Conservation (phyloP, 2,113 vertebrate species). For the Tauraco erythrolophus region DNA sequence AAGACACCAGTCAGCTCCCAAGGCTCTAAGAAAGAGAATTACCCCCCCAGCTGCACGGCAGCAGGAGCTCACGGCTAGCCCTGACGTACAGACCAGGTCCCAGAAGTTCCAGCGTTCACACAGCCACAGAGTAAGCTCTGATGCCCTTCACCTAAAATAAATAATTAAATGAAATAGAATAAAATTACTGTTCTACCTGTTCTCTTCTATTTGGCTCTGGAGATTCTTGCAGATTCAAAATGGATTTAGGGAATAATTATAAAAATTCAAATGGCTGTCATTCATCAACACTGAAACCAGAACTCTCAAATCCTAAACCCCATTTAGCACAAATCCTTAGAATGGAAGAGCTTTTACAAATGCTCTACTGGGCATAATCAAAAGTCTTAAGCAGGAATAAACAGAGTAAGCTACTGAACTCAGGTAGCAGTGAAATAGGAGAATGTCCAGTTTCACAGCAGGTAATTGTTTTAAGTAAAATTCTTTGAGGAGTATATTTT, state of each 20-base stretch:
- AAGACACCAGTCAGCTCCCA: neutral
- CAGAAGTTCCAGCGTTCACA: neutral
- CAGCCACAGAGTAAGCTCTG: neutral
- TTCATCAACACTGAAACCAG: neutral
- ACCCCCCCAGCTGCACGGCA: accelerated
- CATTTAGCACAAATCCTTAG: neutral
- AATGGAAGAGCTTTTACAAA: neutral
- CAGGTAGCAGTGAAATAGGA: neutral
- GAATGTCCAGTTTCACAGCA: neutral
- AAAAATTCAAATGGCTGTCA: constrained; percentile 1
- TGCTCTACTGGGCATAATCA: neutral
- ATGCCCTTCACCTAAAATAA: neutral
- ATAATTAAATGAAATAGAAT: neutral
- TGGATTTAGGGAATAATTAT: constrained; percentile 24
- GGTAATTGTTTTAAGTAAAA: neutral
- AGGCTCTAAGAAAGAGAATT: neutral
- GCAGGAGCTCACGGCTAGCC: neutral
- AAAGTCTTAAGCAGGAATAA: neutral
- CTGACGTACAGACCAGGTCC: neutral
- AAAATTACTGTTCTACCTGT: neutral
- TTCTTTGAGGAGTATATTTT: neutral
- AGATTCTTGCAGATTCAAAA: neutral
- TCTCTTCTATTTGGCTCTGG: neutral
- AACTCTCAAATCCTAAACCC: neutral
- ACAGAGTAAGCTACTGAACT: neutral